Base-by-base conservation (phyloP, 2,888 invertebrate species). In the Chydorus sphaericus region DNA sequence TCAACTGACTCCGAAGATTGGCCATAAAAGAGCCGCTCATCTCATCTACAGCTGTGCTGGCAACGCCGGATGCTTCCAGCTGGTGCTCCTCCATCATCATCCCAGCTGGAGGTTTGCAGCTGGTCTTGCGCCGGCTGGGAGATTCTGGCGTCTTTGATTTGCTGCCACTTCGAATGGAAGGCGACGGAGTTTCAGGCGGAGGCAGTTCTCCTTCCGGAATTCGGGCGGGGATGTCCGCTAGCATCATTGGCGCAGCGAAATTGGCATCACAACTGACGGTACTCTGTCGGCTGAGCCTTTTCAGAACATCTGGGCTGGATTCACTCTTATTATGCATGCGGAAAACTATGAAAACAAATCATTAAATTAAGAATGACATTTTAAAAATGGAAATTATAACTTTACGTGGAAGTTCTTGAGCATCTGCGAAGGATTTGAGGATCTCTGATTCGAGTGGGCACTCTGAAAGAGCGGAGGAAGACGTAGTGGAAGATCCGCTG, bases 391-490 rank as follows among this genome's bases (percentile, higher is more conserved):
- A n/a, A 16, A 2, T 8, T 49, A 11, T 18, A 20, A 10, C 31
- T 37, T 49, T 55, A 55, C 55, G 33, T 5, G 49, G 49, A 36
- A 49, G 33, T 55, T 55, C 55, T 31, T 48, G 48, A 49, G 55
- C 55, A 23, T 55, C 55, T 20, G 55, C 55, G 36, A 55, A 49
- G 4, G 48, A 49, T 49, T 55, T 55, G 3, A 55, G 49, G n/a
- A 55, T 55, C 33, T 55, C 55, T 26, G 55, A 55, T 23, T 55
- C 55, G 14, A 55, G 37, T 3, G 39, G 55, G 49, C 55, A 55
- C 33, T 85, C 85, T 61, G 79, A 78, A 1, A 84, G 85, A 39
- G 85, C 85, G 36, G 82, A 82, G 0, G 83, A 81, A 8, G 83
- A 82, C 4, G 30, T 82, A 81, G 14, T 72, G 76, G 38, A 73